These are phyloP conservation scores for Mnemiopsis leidyi DNA, from an alignment of 37 sponge, comb jelly and placozoan genomes.

Conservation along the genomic window DNA sequence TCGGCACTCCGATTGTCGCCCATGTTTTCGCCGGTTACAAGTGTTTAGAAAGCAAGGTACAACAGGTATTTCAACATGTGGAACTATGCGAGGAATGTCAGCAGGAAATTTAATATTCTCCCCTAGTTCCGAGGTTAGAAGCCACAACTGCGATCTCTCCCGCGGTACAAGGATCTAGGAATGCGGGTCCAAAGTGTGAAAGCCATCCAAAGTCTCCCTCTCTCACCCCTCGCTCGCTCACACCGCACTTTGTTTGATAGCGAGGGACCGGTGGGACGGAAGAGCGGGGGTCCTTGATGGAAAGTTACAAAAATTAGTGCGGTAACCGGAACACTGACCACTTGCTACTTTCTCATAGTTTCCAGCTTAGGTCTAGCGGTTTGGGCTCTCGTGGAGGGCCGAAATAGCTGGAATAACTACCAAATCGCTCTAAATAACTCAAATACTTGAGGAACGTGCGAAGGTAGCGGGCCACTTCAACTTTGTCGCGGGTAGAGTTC, in stretches of 20 bases:
- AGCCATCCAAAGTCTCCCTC: not conserved
- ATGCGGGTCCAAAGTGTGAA: not conserved
- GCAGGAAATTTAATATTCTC: not conserved
- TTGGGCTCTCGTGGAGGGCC: not conserved
- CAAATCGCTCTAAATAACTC: not conserved
- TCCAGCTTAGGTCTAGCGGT: not conserved
- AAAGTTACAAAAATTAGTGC: not conserved
- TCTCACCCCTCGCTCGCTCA: too few relatives aligned
- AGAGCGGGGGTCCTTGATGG: not conserved
- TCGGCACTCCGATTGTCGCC: not conserved
- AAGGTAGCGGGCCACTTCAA: not conserved
- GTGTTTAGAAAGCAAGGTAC: not conserved
- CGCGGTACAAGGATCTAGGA: not conserved
- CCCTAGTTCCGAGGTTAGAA: not conserved
- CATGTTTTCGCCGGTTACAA: not conserved
- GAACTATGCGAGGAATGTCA: not conserved
- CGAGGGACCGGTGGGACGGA: not conserved
- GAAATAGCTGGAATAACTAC: not conserved
- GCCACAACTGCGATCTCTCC: not conserved
- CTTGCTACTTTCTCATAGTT: not conserved
- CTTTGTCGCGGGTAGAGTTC: not conserved
- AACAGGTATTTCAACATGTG: not conserved
- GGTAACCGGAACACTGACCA: not conserved
- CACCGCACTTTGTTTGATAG: too few relatives aligned
- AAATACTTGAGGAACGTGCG: not conserved